Conservation (phyloP, 2,113 vertebrate species). For the Cheilinus undulatus region DNA sequence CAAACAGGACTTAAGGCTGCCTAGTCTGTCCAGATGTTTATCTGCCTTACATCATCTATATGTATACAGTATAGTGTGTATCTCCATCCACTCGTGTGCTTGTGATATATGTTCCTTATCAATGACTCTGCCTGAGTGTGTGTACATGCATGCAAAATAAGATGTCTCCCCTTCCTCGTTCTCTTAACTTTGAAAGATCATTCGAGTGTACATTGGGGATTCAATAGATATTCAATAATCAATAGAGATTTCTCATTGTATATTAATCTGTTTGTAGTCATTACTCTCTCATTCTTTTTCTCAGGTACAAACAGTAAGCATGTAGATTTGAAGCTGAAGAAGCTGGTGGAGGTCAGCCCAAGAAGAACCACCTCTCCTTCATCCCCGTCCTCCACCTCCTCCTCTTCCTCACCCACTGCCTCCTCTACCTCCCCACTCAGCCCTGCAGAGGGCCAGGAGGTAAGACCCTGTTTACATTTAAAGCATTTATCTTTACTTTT, state of each 20-base stretch:
- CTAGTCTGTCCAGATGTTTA: conserved; percentile 31
- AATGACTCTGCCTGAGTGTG: conserved; percentile 14
- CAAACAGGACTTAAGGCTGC: conserved; percentile 35
- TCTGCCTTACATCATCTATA: conserved; percentile 4
- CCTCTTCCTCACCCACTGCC: conserved; percentile 75
- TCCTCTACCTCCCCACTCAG: conserved; percentile 78
- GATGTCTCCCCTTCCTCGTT: not conserved
- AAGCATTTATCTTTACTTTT: conserved; percentile 8
- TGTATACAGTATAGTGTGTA: conserved; percentile 1
- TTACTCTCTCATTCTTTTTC: not conserved
- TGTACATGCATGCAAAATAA: conserved; percentile 19
- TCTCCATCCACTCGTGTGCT: conserved; percentile 13
- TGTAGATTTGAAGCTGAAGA: conserved; percentile 93
- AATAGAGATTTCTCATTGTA: too few species aligned
- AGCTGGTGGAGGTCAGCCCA: conserved; percentile 88
- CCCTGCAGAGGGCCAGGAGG: conserved; percentile 72
- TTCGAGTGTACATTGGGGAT: not conserved
- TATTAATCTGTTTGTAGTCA: not conserved
- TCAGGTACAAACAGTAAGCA: conserved; percentile 90
- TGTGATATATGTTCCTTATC: conserved; percentile 33
- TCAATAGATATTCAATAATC: too few species aligned
- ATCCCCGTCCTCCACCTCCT: conserved; percentile 70
- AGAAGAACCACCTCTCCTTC: conserved; percentile 86
- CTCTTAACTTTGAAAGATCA: not conserved
- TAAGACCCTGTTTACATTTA: conserved; percentile 35